A percentile compares a stretch with the other conserved stretches of the same genome.
Conservation (phyloP, 2,797 vertebrate species). For the Hoplostethus mediterraneus region DNA sequence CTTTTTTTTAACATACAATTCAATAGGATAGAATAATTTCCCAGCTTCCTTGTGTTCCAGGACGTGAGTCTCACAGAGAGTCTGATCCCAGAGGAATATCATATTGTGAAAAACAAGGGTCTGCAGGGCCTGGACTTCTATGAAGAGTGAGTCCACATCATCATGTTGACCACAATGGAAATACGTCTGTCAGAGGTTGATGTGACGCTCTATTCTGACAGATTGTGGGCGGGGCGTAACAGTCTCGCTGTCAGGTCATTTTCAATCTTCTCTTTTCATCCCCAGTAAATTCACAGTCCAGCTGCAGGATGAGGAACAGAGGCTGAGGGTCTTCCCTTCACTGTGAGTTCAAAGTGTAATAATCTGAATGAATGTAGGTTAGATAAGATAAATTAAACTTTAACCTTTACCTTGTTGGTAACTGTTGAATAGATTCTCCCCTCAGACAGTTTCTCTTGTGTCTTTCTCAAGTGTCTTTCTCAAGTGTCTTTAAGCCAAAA, state of each 20-base stretch:
- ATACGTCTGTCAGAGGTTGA: no score
- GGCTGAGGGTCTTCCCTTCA: slow-evolving; percentile 89
- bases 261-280: slow-evolving; percentile 30
- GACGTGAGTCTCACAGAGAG: slow-evolving; percentile 72
- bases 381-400: background rate
- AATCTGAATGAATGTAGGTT: slow-evolving; percentile 2
- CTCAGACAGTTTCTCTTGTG: no score
- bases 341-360: slow-evolving; percentile 82
- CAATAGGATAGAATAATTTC: background rate
- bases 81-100: slow-evolving; percentile 91
- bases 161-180: no score
- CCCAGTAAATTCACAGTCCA: slow-evolving; percentile 91
- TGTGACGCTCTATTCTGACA: no score
- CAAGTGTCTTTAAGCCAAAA: no score
- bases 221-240: no score
- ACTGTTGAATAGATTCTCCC: no score
- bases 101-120: slow-evolving; percentile 89
- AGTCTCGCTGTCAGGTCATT: background rate
- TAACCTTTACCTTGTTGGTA: no score
- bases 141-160: slow-evolving; percentile 86
- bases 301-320: slow-evolving; percentile 88
- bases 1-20: no score
- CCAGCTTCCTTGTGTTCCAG: slow-evolving; percentile 59
- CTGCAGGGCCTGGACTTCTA: slow-evolving; percentile 87
- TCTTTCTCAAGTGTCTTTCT: no score